Evolutionary conservation across 2,797 vertebrate species (phyloP).

Genomic region (Myotis vivesi): DNA sequence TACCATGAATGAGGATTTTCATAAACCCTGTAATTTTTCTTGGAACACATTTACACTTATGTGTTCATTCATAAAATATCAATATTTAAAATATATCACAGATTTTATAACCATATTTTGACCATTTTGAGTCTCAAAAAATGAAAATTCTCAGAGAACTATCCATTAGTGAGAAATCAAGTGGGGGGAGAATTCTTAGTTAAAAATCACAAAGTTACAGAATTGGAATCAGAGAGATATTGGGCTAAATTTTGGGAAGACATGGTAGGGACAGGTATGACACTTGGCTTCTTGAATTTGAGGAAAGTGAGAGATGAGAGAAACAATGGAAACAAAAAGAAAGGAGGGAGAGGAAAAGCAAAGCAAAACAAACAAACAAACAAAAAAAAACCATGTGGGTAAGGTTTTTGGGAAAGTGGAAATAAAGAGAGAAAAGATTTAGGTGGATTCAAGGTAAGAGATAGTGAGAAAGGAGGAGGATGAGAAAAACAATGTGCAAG

Average conservation of each 20-base stretch:
- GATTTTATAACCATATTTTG: background rate
- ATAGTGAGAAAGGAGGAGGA: background rate
- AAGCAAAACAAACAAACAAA: background rate
- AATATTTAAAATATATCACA: background rate
- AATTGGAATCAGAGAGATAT: background rate
- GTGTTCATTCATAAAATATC: background rate
- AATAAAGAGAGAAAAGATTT: background rate
- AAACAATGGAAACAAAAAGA: background rate
- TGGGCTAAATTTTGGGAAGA: background rate
- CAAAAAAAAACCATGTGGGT: background rate
- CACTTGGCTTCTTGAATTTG: background rate
- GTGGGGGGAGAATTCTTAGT: background rate
- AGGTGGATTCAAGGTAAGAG: background rate
- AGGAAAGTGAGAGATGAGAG: background rate
- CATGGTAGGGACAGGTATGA: background rate
- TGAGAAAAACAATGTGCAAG: background rate
- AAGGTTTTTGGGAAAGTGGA: background rate
- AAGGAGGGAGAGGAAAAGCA: background rate
- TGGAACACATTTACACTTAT: background rate
- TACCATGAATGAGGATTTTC: background rate
- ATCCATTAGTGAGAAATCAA: background rate
- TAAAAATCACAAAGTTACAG: background rate
- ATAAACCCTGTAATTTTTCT: background rate
- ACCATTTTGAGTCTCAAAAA: background rate
- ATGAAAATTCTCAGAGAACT: background rate